Percentiles rank a stretch among this genome's conserved stretches.
Conservation (phyloP, 2,113 vertebrate genomes). For the Megaleporinus macrocephalus region DNA sequence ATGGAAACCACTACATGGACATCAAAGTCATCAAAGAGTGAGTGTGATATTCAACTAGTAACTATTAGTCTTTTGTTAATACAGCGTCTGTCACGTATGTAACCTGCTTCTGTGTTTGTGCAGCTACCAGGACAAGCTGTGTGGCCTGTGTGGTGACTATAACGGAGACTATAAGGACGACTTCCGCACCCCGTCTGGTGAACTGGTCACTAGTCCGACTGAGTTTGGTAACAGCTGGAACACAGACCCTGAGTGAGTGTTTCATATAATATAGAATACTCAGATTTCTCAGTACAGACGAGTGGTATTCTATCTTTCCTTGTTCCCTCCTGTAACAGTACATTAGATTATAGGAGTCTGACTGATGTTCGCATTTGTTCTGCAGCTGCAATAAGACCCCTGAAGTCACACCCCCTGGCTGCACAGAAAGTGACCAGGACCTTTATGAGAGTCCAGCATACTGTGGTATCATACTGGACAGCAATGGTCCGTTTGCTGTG, state of each 20-base stretch:
- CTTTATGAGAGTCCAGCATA: slow-evolving; percentile 72
- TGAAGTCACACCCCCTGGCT: slow-evolving; percentile 66
- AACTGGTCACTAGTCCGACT: slow-evolving; percentile 60
- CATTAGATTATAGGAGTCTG: too few species aligned
- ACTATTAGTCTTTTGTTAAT: slow-evolving; percentile 37
- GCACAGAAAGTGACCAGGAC: slow-evolving; percentile 68
- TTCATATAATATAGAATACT: neutral
- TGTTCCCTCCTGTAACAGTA: too few species aligned
- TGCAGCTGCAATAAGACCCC: slow-evolving; percentile 73
- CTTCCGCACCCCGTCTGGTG: slow-evolving; percentile 75
- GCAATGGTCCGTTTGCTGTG: slow-evolving; percentile 66
- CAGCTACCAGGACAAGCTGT: slow-evolving; percentile 72
- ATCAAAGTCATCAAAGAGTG: slow-evolving; percentile 78
- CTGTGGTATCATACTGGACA: slow-evolving; percentile 71
- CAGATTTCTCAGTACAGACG: neutral
- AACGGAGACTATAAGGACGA: slow-evolving; percentile 72
- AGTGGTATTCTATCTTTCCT: too few species aligned
- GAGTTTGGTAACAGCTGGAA: slow-evolving; percentile 82
- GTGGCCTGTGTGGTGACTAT: slow-evolving; percentile 80
- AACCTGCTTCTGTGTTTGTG: neutral
- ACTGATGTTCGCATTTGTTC: neutral
- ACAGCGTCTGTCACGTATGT: slow-evolving; percentile 31
- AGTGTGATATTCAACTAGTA: slow-evolving; percentile 48
- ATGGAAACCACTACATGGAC: slow-evolving; percentile 78
- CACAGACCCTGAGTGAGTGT: slow-evolving; percentile 70